Evolutionary conservation across 2,113 vertebrate genomes (phyloP).

Genomic region (Melanotaenia duboulayi): DNA sequence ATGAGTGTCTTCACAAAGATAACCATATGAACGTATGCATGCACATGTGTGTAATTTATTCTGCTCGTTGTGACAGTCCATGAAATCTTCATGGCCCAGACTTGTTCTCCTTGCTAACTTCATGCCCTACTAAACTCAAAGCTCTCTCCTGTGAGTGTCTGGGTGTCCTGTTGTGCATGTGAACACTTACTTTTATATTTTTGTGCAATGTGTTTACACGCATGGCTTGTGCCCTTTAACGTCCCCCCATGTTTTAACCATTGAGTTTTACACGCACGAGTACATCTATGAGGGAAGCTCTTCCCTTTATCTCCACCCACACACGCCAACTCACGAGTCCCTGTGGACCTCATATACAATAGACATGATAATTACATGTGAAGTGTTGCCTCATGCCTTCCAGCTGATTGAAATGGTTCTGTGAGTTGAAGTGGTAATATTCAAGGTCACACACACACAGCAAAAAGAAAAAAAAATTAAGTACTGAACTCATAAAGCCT

Average conservation of each 20-base stretch:
- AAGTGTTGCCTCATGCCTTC: slow-evolving; percentile 50
- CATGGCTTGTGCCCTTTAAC: slow-evolving; percentile 58
- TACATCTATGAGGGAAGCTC: slow-evolving; percentile 43
- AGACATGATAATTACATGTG: slow-evolving; percentile 66
- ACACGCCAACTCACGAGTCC: slow-evolving; percentile 46
- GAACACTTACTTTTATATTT: slow-evolving; percentile 13
- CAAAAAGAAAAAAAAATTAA: slow-evolving; percentile 6
- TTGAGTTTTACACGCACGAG: slow-evolving; percentile 55
- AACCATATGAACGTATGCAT: background rate
- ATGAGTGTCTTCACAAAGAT: background rate
- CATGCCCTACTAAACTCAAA: slow-evolving; percentile 46
- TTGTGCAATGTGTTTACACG: slow-evolving; percentile 25
- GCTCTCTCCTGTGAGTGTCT: slow-evolving; percentile 11
- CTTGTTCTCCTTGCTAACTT: slow-evolving; percentile 26
- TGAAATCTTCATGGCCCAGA: slow-evolving; percentile 51
- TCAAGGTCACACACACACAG: slow-evolving; percentile 56
- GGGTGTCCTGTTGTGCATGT: slow-evolving; percentile 6
- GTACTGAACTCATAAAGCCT: slow-evolving; percentile 39
- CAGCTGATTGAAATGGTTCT: slow-evolving; percentile 46
- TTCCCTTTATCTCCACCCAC: slow-evolving; percentile 70
- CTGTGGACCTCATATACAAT: slow-evolving; percentile 52
- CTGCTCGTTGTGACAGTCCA: slow-evolving; percentile 13
- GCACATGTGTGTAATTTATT: slow-evolving; percentile 47
- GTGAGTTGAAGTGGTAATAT: slow-evolving; percentile 18
- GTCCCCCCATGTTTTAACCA: slow-evolving; percentile 44